Evolutionary conservation across 2,113 vertebrate species (phyloP), one percentile per base, ranked within the genome.

Genomic region (Leptobrachium ailaonicum): DNA sequence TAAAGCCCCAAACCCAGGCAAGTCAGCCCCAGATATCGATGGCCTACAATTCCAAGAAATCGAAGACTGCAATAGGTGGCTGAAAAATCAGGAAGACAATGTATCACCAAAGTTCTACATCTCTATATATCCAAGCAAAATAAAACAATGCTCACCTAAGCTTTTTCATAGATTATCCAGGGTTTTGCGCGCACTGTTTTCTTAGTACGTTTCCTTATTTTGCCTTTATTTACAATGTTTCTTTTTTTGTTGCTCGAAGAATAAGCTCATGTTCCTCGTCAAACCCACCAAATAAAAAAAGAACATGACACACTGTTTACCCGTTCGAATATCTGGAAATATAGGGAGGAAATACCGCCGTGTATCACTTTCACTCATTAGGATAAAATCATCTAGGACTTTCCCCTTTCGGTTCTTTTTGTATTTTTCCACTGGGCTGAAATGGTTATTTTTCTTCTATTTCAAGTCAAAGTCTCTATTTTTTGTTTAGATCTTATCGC

Each of bases 401-500:
- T 77, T 56, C 32, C 60, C n/a, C 50, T 77, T 54, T 58, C 41
- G 7, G 53, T 66, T 60, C 5, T 68, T 3, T 8, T 73, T 77
- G 53, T 66, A 44, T 3, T 68, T 3, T 8, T 73, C 75, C 83
- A 0, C 1, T 7, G 68, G 75, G 41, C 8, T 83, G 64, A 2
- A 45, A 32, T 40, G 74, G 56, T 1, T 32, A 66, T 76, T 76
- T 77, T 73, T 45, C 66, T 73, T 53, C 54, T 75, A 1, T 58
- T 64, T 86, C 67, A 85, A 77, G 78, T 45, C 66, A 71, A 78
- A 50, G 76, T 78, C 47, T 50, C 8, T 50, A 32, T 32, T 12
- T 62, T 47, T 77, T 77, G 76, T 47, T 1, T 45, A 71, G 76
- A 78, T 78, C 56, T 71, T 78, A 78, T 78, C 76, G 44, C 2